Percentiles rank a stretch among this genome's conserved stretches.
Conservation (phyloP, 2,888 invertebrate genomes). For the Mallateleia sp. region DNA sequence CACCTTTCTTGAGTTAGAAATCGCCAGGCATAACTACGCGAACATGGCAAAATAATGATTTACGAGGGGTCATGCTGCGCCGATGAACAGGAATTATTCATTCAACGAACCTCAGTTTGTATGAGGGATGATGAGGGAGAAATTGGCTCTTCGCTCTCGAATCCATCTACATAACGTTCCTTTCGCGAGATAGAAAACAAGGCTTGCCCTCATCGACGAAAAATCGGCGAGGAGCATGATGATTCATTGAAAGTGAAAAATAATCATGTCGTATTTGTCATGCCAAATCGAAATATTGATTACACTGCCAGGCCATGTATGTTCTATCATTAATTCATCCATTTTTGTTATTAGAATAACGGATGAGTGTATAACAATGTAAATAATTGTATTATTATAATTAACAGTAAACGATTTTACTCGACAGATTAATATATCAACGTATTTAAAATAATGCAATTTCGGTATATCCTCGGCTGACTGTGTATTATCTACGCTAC, state of each 20-base stretch:
- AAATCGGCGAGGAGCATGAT: slow-evolving; percentile 32
- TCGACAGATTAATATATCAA: too few species aligned
- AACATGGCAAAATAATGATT: slow-evolving; percentile 76
- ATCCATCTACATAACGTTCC: slow-evolving; percentile 51
- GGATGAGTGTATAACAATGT: too few species aligned
- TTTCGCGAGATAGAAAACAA: slow-evolving; percentile 24
- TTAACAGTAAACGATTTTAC: too few species aligned
- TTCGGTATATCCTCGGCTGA: too few species aligned
- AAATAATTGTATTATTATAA: too few species aligned
- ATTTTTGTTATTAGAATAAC: too few species aligned
- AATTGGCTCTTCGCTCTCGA: slow-evolving; percentile 58
- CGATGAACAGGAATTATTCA: slow-evolving; percentile 78
- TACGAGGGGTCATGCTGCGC: slow-evolving; percentile 72
- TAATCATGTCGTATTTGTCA: slow-evolving; percentile 49
- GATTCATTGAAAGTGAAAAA: slow-evolving; percentile 52
- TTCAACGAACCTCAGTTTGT: slow-evolving; percentile 51
- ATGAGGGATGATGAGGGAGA: slow-evolving; percentile 64
- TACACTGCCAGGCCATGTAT: too few species aligned
- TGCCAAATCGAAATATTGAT: not conserved
- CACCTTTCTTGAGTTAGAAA: slow-evolving; percentile 67
- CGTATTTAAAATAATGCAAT: too few species aligned
- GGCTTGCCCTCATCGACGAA: slow-evolving; percentile 48
- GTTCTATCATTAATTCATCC: too few species aligned
- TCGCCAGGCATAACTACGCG: slow-evolving; percentile 61
- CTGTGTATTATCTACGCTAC: too few species aligned